Conservation (phyloP, 2,888 invertebrate genomes). For the Limnephilus rhombicus region DNA sequence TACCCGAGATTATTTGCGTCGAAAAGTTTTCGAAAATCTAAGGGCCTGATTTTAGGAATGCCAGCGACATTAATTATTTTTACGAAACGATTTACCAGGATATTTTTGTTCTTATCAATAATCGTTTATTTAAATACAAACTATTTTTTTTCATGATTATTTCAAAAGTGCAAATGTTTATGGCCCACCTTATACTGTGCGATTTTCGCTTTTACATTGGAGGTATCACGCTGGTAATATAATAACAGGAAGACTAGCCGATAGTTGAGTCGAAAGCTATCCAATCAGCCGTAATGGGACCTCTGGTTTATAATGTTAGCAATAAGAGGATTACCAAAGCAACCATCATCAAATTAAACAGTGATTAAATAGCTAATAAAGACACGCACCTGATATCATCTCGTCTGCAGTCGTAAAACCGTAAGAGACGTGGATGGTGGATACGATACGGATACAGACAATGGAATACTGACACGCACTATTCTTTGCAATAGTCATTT, state of each 20-base stretch:
- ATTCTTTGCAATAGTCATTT: neutral
- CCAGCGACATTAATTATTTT: no score
- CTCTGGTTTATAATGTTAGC: neutral
- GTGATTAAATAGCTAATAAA: neutral
- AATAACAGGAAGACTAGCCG: neutral
- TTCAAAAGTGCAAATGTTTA: no score
- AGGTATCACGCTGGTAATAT: neutral
- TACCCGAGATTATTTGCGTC: no score
- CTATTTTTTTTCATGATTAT: no score
- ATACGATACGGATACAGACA: no score
- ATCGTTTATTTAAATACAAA: no score
- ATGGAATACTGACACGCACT: neutral
- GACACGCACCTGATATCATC: neutral
- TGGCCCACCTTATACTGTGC: neutral
- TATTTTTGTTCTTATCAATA: no score
- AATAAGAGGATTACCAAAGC: neutral
- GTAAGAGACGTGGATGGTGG: neutral
- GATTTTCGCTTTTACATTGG: neutral
- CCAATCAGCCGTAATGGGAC: neutral
- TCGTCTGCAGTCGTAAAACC: neutral
- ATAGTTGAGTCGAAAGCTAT: neutral
- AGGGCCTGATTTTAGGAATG: no score
- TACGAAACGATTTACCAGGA: no score
- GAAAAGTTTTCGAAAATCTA: no score
- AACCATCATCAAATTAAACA: neutral